Evolutionary conservation across 2,113 vertebrate genomes (phyloP).

Genomic region (Cygnus atratus): DNA sequence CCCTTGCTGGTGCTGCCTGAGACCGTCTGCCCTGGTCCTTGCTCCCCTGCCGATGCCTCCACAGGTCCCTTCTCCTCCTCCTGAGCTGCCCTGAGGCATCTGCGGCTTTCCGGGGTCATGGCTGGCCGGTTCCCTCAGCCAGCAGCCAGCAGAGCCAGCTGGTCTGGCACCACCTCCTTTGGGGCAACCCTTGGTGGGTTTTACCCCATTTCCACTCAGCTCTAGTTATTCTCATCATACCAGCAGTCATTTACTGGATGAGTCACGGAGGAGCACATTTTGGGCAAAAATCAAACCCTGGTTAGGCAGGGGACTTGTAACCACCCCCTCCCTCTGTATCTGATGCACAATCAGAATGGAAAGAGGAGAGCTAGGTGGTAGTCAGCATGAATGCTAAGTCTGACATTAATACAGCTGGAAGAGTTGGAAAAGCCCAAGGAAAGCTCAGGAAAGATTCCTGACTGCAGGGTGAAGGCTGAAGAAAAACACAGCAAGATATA

Average conservation of each 20-base stretch:
- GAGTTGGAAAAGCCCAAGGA: neutral
- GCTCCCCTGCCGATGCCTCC: neutral
- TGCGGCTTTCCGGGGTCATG: rapidly evolving
- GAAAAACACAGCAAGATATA: too few relatives aligned
- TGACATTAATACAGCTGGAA: neutral
- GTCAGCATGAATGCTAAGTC: neutral
- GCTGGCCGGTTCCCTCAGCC: neutral
- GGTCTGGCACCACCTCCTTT: neutral
- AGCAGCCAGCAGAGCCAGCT: neutral
- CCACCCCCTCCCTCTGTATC: neutral
- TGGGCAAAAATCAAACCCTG: neutral
- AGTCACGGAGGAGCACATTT: neutral
- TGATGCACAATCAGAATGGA: rapidly evolving
- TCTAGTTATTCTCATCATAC: too few relatives aligned
- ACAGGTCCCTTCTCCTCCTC: neutral
- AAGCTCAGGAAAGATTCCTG: neutral
- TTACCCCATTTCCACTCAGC: neutral
- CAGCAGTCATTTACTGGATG: neutral
- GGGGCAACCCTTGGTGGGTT: neutral
- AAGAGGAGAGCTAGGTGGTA: neutral
- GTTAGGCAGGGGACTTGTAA: neutral
- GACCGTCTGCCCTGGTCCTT: neutral
- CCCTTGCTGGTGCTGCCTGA: neutral
- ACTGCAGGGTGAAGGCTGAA: neutral
- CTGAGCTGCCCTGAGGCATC: neutral